Base-by-base conservation (phyloP, 2,113 vertebrate genomes). In the Chloebia gouldiae region DNA sequence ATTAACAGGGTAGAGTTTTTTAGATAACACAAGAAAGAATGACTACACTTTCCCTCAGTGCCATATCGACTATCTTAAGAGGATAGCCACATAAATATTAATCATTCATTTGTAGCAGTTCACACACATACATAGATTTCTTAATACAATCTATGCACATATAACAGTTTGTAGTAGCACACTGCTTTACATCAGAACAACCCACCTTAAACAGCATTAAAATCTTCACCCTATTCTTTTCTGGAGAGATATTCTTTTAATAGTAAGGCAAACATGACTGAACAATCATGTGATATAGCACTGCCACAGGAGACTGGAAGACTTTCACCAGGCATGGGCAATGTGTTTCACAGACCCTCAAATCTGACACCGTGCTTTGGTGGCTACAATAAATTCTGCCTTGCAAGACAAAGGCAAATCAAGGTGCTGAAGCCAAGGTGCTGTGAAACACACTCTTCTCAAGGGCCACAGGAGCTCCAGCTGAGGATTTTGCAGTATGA, bases 21-120 rank as follows among this genome's bases (percentile, higher is more conserved):
- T 8, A 68, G 42, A 13, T 31, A 81, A 51, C 12, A 50, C n/a
- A 66, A 51, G 35, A 47, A 73, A 51, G 24, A 92, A 79, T 44
- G 3, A 49, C 78, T 73, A 9, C 1, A 2, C 21, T 87, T 79
- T 73, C n/a, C 65, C 28, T 50, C 22, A 56, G 53, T 61, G 47
- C 24, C 6, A 0, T 24, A 59, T 31, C 3, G 3, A 56, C 19
- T 2, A 0, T 18, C 28, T 66, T 30, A 65, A 65, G 23, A 73
- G 39, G 49, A 81, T 27, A 20, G 50, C 25, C 47, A 61, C 39
- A 35, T 39, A 80, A 77, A 53, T 61, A 70, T 53, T 61, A 53
- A 40, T 63, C 16, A 72, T 25, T 60, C 20, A 53, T 50, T 73
- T 64, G 61, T 6, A 89, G 53, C 18, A 71, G 20, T 31, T 63